These are phyloP conservation scores for Rallus limicola DNA, from an alignment of 2,113 vertebrate genomes.

Conservation along the genomic window DNA sequence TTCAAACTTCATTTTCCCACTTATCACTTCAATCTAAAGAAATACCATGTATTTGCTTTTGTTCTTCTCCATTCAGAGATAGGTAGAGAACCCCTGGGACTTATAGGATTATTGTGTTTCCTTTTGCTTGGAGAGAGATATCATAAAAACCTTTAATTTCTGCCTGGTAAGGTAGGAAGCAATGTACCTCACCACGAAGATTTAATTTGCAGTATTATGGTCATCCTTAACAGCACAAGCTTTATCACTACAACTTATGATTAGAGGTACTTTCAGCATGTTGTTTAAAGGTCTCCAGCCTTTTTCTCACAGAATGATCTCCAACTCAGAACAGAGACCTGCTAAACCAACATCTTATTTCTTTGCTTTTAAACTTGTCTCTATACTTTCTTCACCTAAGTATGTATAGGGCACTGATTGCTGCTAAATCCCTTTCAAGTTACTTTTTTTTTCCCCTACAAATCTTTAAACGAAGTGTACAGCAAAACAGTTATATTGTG, in stretches of 20 bases:
- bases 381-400: neutral
- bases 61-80: neutral
- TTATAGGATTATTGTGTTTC: neutral
- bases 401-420: neutral
- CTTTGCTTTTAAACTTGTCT: neutral
- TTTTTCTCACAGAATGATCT: neutral
- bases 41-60: slow-evolving; percentile 22
- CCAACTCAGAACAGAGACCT: neutral
- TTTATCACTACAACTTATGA: neutral
- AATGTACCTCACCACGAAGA: slow-evolving; percentile 6
- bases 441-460: neutral
- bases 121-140: slow-evolving; percentile 5
- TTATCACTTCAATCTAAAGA: slow-evolving; percentile 28
- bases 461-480: neutral
- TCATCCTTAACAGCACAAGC: slow-evolving; percentile 16
- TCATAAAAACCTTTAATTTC: slow-evolving; percentile 42
- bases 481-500: neutral
- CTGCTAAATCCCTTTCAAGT: neutral
- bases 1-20: slow-evolving; percentile 31
- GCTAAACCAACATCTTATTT: neutral
- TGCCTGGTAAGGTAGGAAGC: slow-evolving; percentile 2
- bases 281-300: neutral
- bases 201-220: slow-evolving; percentile 46
- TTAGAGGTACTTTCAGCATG: neutral
- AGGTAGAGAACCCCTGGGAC: slow-evolving; percentile 17